These are phyloP conservation scores for Bombus sibiricus DNA, from an alignment of 1,140 invertebrate species.

Conservation along the genomic window DNA sequence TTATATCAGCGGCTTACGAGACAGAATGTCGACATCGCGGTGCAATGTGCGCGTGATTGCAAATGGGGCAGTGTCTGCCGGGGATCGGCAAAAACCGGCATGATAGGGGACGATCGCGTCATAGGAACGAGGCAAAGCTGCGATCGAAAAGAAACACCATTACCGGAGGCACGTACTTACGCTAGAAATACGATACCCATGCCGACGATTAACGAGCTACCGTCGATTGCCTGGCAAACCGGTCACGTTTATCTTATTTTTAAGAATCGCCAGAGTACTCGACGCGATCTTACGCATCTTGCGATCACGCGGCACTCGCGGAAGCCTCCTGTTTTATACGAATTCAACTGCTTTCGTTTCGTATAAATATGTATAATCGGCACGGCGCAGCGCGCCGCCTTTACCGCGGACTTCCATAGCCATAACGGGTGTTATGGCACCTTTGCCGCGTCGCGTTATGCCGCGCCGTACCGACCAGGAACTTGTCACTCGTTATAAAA, in stretches of 20 bases:
- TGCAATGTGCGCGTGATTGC: constrained; percentile 21
- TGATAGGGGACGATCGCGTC: constrained; percentile 17
- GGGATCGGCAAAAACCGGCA: constrained; percentile 26
- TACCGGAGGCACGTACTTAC: constrained; percentile 40
- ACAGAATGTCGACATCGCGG: constrained; percentile 22
- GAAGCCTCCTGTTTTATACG: not conserved
- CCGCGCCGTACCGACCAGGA: not conserved
- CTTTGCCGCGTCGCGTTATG: no score
- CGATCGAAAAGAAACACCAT: constrained; percentile 42
- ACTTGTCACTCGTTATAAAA: constrained; percentile 26
- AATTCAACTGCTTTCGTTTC: not conserved
- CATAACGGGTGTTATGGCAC: no score
- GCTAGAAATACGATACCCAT: constrained; percentile 27
- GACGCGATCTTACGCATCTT: no score
- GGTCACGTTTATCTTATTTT: constrained; percentile 39
- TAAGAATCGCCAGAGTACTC: no score
- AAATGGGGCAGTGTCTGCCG: constrained; percentile 13
- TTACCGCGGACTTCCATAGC: no score
- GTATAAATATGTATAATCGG: not conserved
- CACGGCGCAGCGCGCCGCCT: no score
- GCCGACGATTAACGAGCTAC: constrained; percentile 45
- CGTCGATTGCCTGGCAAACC: constrained; percentile 12
- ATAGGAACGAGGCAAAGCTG: not conserved
- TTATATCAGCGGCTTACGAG: constrained; percentile 13
- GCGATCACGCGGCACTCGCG: constrained; percentile 10